phyloP scores from a whole-genome alignment of 2,888 invertebrate genomes.

The Himalopsyche kuldschensis region DNA sequence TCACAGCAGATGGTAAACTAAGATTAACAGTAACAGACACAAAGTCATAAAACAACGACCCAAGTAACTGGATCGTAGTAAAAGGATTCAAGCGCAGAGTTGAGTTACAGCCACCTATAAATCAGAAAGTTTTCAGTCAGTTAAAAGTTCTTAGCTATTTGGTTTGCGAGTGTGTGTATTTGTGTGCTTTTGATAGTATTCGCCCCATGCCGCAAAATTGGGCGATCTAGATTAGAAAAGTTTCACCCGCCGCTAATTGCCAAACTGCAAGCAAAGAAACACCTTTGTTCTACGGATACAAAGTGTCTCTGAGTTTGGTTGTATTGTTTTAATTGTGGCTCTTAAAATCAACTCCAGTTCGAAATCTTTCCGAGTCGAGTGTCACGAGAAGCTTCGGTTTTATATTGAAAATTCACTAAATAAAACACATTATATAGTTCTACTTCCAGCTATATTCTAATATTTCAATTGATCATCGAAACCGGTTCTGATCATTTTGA shows the following conservation, averaged over 20 bases:
- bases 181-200: not conserved
- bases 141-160: conserved; percentile 30
- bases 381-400: not conserved
- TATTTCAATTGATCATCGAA: too few relatives aligned
- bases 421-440: too few relatives aligned
- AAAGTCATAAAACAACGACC: not conserved
- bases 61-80: not conserved
- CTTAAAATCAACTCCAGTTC: not conserved
- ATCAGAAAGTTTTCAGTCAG: conserved; percentile 36
- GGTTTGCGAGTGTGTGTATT: not conserved
- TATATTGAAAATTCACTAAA: too few relatives aligned
- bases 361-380: not conserved
- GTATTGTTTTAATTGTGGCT: not conserved
- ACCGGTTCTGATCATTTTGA: too few relatives aligned
- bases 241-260: conserved; percentile 34
- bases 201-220: not conserved
- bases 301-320: not conserved
- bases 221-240: conserved; percentile 38
- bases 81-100: conserved; percentile 2
- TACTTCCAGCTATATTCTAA: too few relatives aligned
- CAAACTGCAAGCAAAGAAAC: conserved; percentile 29
- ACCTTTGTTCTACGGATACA: not conserved
- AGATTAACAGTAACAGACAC: too few relatives aligned
- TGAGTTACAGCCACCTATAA: conserved; percentile 33
- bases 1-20: too few relatives aligned